phyloP scores from a whole-genome alignment of 2,797 vertebrate species.

The Macropus fuliginosus region DNA sequence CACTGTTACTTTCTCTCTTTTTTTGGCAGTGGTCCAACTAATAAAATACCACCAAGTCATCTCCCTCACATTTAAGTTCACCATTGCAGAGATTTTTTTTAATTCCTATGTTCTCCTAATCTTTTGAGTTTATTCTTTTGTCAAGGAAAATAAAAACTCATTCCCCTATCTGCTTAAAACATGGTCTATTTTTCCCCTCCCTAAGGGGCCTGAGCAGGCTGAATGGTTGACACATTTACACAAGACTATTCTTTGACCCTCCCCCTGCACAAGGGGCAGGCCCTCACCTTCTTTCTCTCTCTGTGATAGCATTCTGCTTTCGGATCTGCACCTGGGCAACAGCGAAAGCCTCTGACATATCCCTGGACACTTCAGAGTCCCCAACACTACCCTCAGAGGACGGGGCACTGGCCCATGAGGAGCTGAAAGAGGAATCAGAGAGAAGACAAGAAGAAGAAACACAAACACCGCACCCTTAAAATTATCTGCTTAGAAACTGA shows the following conservation, averaged over 20 bases:
- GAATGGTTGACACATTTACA: too few species aligned
- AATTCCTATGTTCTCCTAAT: not conserved
- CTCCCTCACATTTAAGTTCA: not conserved
- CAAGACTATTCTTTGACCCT: not conserved
- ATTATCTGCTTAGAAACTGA: not conserved
- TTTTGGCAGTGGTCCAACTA: not conserved
- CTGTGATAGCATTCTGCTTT: slow-evolving; percentile 71
- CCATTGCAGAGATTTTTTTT: not conserved
- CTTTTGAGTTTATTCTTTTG: not conserved
- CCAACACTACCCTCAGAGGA: not conserved
- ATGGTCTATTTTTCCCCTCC: too few species aligned
- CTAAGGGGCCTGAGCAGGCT: too few species aligned
- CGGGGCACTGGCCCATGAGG: not conserved
- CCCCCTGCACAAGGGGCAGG: accelerated
- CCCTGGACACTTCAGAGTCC: not conserved
- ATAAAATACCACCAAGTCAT: not conserved
- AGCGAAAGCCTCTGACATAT: not conserved
- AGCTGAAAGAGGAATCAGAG: not conserved
- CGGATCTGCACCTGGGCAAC: slow-evolving; percentile 15
- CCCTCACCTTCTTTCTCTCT: slow-evolving; percentile 77
- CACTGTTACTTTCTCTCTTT: not conserved
- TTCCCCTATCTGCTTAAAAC: not conserved
- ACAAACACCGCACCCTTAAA: not conserved
- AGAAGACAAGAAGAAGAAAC: not conserved
- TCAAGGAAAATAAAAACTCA: accelerated